Evolutionary conservation across 2,888 invertebrate species (phyloP), one percentile per base, ranked within the genome.

Genomic region (Hirtodrosophila confusa): DNA sequence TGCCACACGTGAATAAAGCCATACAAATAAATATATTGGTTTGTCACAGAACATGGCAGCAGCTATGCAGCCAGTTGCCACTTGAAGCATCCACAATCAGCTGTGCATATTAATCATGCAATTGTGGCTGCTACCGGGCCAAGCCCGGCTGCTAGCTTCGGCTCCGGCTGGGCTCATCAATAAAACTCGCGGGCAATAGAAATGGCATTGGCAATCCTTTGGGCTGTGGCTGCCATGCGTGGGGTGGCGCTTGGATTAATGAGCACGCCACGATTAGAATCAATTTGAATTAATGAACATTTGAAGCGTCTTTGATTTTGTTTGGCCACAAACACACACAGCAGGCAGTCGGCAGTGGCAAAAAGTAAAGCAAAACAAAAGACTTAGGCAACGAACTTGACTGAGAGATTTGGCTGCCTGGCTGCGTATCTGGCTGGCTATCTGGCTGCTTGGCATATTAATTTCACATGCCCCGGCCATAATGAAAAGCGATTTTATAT

Each of bases 401-500:
- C 68, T 85, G 58, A 44, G 54, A 40, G 78, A 73, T 73, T 68
- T 78, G 37, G 51, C 41, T 55, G 55, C 45, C 58, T 66, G 43
- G 41, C 40, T 48, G 60, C 33, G 29, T 9, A 17, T 44, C 39
- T 6, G 33, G 37, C 40, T 33, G 53, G 3, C 44, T 5, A 3
- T 31, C 47, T 45, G 54, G 5, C 44, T 54, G 43, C 24, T 29
- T 45, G 51, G 68, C 70, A 78, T 82, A 82, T 82, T 82, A 84
- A 82, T 82, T 87, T 82, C 78, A 85, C 85, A 75, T 82, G 88
- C 74, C 69, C 64, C 37, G 61, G 55, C 70, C 51, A 73, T 82
- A 82, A 82, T 82, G 82, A 82, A 82, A 86, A 85, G 66, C 82
- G 82, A 82, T 82, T 82, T 82, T 82, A 82, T 82, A 86, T 87